These are phyloP conservation scores for Phenganax marumi DNA, from an alignment of 92 coral and sea anemone species.

Conservation along the genomic window DNA sequence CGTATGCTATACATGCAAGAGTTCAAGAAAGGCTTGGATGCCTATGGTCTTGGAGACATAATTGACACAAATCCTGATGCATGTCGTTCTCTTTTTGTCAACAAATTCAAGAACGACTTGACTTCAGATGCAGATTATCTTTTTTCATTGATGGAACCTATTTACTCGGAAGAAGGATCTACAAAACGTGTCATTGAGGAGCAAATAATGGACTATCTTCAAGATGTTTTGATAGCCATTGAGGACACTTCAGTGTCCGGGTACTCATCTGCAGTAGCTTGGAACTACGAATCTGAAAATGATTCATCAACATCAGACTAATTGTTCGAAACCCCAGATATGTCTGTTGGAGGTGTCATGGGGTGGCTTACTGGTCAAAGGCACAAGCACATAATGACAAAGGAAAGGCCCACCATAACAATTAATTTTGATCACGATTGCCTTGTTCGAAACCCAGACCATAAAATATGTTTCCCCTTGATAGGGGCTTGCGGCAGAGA, in stretches of 20 bases:
- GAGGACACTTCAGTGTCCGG: slow-evolving; percentile 38
- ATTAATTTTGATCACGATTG: no score
- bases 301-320: not conserved
- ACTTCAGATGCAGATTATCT: slow-evolving; percentile 48
- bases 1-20: slow-evolving; percentile 47
- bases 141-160: slow-evolving; percentile 44
- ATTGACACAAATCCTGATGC: slow-evolving; percentile 31
- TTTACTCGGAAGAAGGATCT: slow-evolving; percentile 45
- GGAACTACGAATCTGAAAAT: slow-evolving; percentile 16
- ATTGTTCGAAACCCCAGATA: slow-evolving; percentile 45
- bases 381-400: slow-evolving; percentile 37
- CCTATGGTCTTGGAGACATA: slow-evolving; percentile 48
- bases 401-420: slow-evolving; percentile 27
- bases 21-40: slow-evolving; percentile 50
- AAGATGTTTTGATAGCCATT: slow-evolving; percentile 44
- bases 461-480: not conserved
- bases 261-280: slow-evolving; percentile 48
- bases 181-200: slow-evolving; percentile 44
- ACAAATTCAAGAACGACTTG: slow-evolving; percentile 28
- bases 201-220: slow-evolving; percentile 48
- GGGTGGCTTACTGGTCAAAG: slow-evolving; percentile 6
- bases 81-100: slow-evolving; percentile 38
- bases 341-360: slow-evolving; percentile 46
- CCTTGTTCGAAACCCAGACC: no score
- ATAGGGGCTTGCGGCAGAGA: slow-evolving; percentile 48